Evolutionary conservation across 2,113 vertebrate genomes (phyloP), one percentile per base, ranked within the genome.

Genomic region (Donacobius atricapilla): DNA sequence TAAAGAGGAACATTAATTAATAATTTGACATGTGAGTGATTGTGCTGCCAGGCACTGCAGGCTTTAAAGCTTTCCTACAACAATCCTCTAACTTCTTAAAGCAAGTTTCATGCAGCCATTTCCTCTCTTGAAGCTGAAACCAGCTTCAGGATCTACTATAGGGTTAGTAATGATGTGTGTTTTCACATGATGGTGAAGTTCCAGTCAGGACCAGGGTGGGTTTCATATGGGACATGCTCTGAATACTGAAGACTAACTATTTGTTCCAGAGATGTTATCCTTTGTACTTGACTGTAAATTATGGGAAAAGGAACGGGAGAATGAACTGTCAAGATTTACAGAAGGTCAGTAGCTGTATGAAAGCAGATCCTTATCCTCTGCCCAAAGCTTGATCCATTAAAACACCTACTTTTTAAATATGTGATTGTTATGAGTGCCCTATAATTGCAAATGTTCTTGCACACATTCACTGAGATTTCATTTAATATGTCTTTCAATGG

Each of bases 1-100:
- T 93, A 79, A 91, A 91, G 63, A 87, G 63, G 57, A 80, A 90
- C 3, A 2, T 69, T 79, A 95, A 92, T 75, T 91, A 88, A 78
- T 81, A 92, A 87, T 72, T 79, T 91, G 82, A 61, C 92, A 83
- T 0, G 1, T 87, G 69, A 81, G 7, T 28, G 44, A 76, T 42
- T 87, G 65, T 69, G 25, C 77, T 82, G 91, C 58, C 79, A 88
- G 89, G 89, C 28, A 51, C 61, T 40, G 27, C 35, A 77, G 25
- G 35, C 77, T 91, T 91, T 83, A 69, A 87, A 88, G 25, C 68
- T 80, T 65, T 57, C 71, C 30, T 75, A 53, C 31, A 72, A 70
- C 51, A 79, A 72, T 21, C 28, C 44, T 20, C 16, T 37, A 64
- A 70, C 31, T 72, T 40, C 39, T 21, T 44, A 65, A 54, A 77